A percentile compares a stretch with the other conserved stretches of the same genome.
Evolutionary conservation across 1,140 invertebrate genomes (phyloP).

Genomic region (Cataglyphis hispanica): DNA sequence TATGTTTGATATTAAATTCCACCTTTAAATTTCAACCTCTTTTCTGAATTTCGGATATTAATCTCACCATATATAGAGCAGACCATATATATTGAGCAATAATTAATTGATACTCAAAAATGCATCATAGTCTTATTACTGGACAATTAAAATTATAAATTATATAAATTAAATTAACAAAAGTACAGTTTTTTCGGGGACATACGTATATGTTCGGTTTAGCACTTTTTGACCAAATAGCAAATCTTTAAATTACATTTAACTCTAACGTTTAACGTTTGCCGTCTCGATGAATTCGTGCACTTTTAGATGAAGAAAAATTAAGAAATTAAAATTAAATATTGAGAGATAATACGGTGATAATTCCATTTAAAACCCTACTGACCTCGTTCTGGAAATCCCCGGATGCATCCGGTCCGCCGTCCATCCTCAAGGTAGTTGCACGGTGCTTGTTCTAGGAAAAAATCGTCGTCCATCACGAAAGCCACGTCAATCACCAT

Average conservation of each 20-base stretch:
- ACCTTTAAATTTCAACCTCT: background rate
- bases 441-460: constrained; percentile 80
- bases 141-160: background rate
- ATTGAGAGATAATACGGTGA: background rate
- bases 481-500: constrained; percentile 77
- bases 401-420: constrained; percentile 58
- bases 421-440: constrained; percentile 78
- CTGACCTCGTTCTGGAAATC: background rate
- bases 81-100: background rate
- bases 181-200: background rate
- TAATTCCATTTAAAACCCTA: background rate
- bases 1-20: background rate
- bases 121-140: background rate
- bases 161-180: background rate
- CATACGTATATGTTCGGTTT: too few relatives aligned
- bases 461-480: constrained; percentile 82
- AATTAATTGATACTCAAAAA: background rate
- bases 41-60: background rate
- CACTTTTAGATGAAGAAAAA: too few relatives aligned
- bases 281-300: too few relatives aligned
- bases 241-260: too few relatives aligned
- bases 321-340: background rate
- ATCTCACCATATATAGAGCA: background rate
- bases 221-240: too few relatives aligned
- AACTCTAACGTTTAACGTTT: too few relatives aligned